Base-by-base conservation (phyloP, 1,140 invertebrate species). In the Lineus longissimus region DNA sequence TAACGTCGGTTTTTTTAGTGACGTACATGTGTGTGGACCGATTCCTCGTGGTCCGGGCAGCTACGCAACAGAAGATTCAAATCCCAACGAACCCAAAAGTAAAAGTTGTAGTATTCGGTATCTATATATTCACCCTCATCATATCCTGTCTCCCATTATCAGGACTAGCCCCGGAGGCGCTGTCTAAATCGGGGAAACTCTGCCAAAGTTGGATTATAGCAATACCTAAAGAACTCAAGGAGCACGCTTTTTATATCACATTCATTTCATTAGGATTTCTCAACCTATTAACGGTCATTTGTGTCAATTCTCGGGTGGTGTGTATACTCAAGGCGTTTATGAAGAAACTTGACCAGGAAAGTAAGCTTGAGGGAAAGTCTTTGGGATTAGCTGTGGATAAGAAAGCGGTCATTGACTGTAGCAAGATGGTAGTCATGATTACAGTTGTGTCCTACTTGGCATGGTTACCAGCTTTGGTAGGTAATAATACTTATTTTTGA, bases 171-270 rank as follows among this genome's bases (percentile, higher is more conserved):
- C 73, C 73, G n/a, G 47, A 56, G 11, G 57, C 63, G 4, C 62
- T 66, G 59, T 51, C 63, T 13, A 54, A 22, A n/a, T 51, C 55
- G 17, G 69, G 70, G 2, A 56, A 33, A 9, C 55, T 64, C 4
- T 75, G 73, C 60, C 29, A 64, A 31, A 64, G 70, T 9, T 75
- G 73, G 73, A 65, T 75, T 2, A 41, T 69, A 1, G 55, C 68
- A 13, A 67, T 47, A 0, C 72, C 73, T 0, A 23, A 19, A 9
- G 15, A 56, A 17, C 23, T 13, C 4, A 58, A 58, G 55, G 45
- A 70, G 43, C 59, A 66, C 45, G 60, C 62, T 7, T 75, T 68
- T 59, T 73, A 65, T 41, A 23, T 75, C 15, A 57, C 62, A 1
- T 70, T 72, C 51, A 51, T 74, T 31, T 22, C 61, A n/a, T 64